Evolutionary conservation across 2,888 invertebrate genomes (phyloP), one percentile per base, ranked within the genome.

Genomic region (Hipparchia sbordonii): DNA sequence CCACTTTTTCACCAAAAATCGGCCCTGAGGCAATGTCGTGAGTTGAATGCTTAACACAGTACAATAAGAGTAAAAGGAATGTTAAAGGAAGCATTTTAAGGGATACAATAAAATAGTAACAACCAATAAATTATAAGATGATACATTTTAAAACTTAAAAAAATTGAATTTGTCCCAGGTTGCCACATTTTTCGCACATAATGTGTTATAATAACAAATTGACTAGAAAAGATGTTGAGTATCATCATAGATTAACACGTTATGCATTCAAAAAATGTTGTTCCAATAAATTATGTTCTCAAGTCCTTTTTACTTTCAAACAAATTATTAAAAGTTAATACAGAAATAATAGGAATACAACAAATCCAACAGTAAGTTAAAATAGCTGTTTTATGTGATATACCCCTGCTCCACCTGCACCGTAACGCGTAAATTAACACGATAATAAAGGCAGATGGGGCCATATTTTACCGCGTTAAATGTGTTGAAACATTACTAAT

Each of bases 151-250:
- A 23, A 23, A 23, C 23, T 23, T 39, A 39, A 63, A 65, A 51
- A 52, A 13, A 7, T 6, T 33, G 10, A 9, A 12, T 65, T 63
- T 65, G 13, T 52, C 51, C n/a, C 51, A 39, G 39, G 2, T 52
- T 2, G 3, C 39, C n/a, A 33, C 10, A 9, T 33, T 33, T 33
- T 39, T 54, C n/a, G 6, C 33, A 52, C 10, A 6, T 13, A 33
- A 33, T 65, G 23, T 54, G 33, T 52, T 52, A 6, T 39, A 39
- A 54, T 46, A 48, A 62, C 13, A 62, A 62, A 46, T 83, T 85
- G 86, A 85, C 85, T 85, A 86, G 86, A 85, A 79, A 81, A 78
- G 79, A 56, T 80, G 79, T 78, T 73, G 77, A 79, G 77, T 80
- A 82, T 79, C 48, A 78, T 56, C 8, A 56, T n/a, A 5, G 51